Evolutionary conservation across 2,888 invertebrate genomes (phyloP), one percentile per base, ranked within the genome.

Genomic region (Heteromyza rotundicornis): DNA sequence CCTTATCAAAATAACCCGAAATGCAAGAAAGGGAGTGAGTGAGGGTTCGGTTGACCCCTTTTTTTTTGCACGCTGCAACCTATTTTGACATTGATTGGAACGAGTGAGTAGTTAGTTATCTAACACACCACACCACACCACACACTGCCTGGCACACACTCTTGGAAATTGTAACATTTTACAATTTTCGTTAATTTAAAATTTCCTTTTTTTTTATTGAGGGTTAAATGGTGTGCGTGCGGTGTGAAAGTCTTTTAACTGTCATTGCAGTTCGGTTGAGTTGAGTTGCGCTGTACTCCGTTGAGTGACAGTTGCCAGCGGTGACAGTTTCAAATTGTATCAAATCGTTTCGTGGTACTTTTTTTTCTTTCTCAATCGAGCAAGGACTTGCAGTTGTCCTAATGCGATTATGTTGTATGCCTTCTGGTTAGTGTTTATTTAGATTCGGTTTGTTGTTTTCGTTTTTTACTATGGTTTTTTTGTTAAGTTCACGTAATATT

Each of bases 211-310:
- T 32, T 32, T 32, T 32, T 32, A 32, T 5, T 32, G 32, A 8
- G 7, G 32, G 12, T 12, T 32, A 12, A 8, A n/a, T n/a, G n/a
- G 32, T 12, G 7, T 32, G 32, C 7, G 32, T 32, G n/a, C 3
- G 40, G 40, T 40, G 40, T 40, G 40, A 40, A 40, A 40, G 5
- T n/a, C 40, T 40, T 40, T 40, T 40, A n/a, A 47, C 53, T 53
- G 17, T 20, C 7, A 53, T 19, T 40, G 50, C 27, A 60, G 27
- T 27, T 27, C 5, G 14, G 40, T 40, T n/a, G n/a, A n/a, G n/a
- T n/a, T n/a, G n/a, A n/a, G n/a, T n/a, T n/a, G n/a, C n/a, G n/a
- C n/a, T n/a, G n/a, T n/a, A n/a, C n/a, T n/a, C n/a, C n/a, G n/a
- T n/a, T n/a, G 16, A 14, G 47, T 20, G 47, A 20, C 47, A 7